A percentile compares a stretch with the other conserved stretches of the same genome.
Evolutionary conservation across 2,113 vertebrate genomes (phyloP).

Genomic region (Hoplias malabaricus): DNA sequence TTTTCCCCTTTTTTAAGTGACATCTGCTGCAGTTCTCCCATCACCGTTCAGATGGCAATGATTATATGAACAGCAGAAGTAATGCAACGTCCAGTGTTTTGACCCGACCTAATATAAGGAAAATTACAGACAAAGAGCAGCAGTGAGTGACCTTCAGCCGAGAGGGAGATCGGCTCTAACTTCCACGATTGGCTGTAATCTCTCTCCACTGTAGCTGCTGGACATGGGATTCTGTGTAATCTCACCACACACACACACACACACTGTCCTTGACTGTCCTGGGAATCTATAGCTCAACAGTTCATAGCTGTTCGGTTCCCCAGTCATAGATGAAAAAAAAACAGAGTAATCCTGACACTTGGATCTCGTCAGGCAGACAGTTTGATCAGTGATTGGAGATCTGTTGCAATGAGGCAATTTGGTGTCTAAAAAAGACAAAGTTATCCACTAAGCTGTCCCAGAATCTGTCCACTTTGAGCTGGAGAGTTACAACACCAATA

Average conservation of each 20-base stretch:
- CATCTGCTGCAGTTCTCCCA: not conserved
- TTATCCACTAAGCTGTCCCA: slow-evolving; percentile 2
- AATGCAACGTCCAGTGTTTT: slow-evolving; percentile 3
- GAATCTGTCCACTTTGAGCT: slow-evolving; percentile 26
- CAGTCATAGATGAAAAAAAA: not conserved
- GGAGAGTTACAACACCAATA: slow-evolving; percentile 47
- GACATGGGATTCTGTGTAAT: slow-evolving; percentile 32
- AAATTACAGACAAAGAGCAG: slow-evolving; percentile 22
- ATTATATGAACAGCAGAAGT: not conserved
- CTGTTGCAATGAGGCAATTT: not conserved
- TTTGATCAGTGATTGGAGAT: slow-evolving; percentile 16
- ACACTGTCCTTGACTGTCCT: slow-evolving; percentile 14
- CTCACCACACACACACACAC: slow-evolving; percentile 18
- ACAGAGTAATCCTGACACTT: not conserved
- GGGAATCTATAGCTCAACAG: not conserved
- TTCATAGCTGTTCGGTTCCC: slow-evolving; percentile 7
- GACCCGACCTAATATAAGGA: slow-evolving; percentile 4
- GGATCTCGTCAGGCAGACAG: too few species aligned
- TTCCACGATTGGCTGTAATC: slow-evolving; percentile 17
- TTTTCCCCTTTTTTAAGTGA: not conserved
- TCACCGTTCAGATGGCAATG: not conserved
- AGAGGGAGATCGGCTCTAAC: not conserved
- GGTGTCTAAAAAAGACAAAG: not conserved
- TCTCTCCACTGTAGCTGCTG: slow-evolving; percentile 18
- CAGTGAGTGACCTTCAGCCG: not conserved